Conservation (phyloP, 2,888 invertebrate genomes). For the Chymomyza fuscimana region DNA sequence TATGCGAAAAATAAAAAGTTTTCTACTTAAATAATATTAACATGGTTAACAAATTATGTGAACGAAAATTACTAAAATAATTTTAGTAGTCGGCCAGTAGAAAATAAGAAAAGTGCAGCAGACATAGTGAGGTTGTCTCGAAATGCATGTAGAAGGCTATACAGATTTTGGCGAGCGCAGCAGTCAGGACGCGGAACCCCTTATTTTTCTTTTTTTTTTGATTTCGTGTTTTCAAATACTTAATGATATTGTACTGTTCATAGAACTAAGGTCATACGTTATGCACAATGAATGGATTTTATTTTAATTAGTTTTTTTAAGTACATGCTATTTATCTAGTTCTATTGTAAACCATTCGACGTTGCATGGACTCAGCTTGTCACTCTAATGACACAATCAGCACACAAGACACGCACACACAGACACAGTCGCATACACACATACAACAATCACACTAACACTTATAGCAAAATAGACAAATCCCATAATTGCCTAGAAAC, state of each 20-base stretch:
- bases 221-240: background rate
- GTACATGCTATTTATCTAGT: background rate
- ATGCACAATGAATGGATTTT: background rate
- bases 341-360: background rate
- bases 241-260: too few relatives aligned
- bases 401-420: constrained; percentile 59
- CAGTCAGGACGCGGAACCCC: too few relatives aligned
- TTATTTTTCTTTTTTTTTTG: background rate
- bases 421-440: constrained; percentile 28
- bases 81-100: too few relatives aligned
- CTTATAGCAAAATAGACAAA: background rate
- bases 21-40: too few relatives aligned
- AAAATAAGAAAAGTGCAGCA: too few relatives aligned
- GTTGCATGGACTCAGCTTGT: constrained; percentile 63
- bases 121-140: too few relatives aligned
- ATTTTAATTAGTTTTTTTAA: background rate
- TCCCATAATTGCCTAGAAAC: constrained; percentile 23
- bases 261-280: background rate
- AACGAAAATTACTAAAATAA: too few relatives aligned
- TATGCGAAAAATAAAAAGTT: too few relatives aligned
- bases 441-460: background rate
- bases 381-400: constrained; percentile 65
- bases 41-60: too few relatives aligned
- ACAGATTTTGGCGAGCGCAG: too few relatives aligned
- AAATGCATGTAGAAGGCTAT: too few relatives aligned